Evolutionary conservation across 1,140 invertebrate species (phyloP), one percentile per base, ranked within the genome.

Genomic region (Wasmannia auropunctata): DNA sequence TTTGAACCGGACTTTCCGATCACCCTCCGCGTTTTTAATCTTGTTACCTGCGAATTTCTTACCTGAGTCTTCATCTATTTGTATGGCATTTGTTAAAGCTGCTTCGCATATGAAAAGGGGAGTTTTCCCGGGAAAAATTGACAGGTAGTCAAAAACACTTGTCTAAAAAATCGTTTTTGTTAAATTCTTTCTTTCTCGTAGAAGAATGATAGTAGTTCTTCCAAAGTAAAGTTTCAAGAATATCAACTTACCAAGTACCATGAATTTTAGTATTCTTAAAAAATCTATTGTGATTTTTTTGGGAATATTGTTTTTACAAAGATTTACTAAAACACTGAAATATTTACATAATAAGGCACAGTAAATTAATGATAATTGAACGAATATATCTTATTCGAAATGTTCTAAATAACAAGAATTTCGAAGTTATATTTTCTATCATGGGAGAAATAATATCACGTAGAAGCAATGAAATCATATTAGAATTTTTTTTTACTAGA

Each of bases 381-480:
- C 3, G 16, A 60, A n/a, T n/a, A n/a, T 58, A 58, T 69, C 0
- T 8, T 43, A 28, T 28, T 1, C 11, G 6, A 46, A 16, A 69
- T 67, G 6, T 7, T 40, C 3, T 22, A 67, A 69, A 46, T 16
- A 4, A 69, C 22, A 70, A 51, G 4, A n/a, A 37, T 25, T 40
- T 56, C 37, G 22, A 37, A n/a, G n/a, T n/a, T n/a, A n/a, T 63
- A 28, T 28, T 43, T 31, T 2, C 11, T 31, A 34, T 65, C n/a
- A n/a, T 19, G 19, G 7, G 7, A 28, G 25, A 46, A 63, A 6
- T 43, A 77, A 62, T 43, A 2, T 54, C 3, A 43, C 43, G 16
- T 28, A 43, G 40, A 63, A 77, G 34, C 43, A 77, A 62, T 43
- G 34, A 54, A 54, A 43, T 77, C 22, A 37, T 16, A 77, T 63